Evolutionary conservation across 64 coral and sea anemone species (phyloP).

Genomic region (Dendronephthya gigantea): DNA sequence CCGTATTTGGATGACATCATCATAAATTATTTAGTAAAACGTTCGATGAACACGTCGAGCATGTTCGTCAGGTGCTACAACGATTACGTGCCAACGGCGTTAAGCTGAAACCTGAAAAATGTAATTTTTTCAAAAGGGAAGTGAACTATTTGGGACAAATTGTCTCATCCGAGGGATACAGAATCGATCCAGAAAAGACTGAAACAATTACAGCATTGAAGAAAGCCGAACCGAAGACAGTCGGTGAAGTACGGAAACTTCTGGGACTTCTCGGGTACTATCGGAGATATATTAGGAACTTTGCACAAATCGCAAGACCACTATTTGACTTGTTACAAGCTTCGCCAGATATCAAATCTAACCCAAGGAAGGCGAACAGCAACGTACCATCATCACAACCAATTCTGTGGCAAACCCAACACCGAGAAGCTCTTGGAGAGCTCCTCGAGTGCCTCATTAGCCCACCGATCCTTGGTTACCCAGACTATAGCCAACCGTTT

Average conservation of each 20-base stretch:
- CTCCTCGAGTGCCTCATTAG: background rate
- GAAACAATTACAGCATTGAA: background rate
- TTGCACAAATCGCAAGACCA: background rate
- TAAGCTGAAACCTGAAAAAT: background rate
- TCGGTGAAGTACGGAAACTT: background rate
- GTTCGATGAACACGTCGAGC: background rate
- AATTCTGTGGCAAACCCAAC: background rate
- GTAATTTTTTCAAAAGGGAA: background rate
- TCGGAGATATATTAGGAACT: background rate
- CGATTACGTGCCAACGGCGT: background rate
- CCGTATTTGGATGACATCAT: background rate
- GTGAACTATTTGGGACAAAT: conserved; percentile 14
- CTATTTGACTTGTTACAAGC: conserved; percentile 9
- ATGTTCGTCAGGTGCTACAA: background rate
- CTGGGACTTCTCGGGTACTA: conserved; percentile 4
- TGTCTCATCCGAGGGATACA: background rate
- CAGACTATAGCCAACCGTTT: background rate
- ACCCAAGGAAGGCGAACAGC: background rate
- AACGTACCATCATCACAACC: conserved; percentile 6
- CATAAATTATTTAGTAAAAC: background rate
- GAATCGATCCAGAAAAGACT: background rate
- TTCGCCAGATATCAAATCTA: background rate
- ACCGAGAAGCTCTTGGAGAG: background rate
- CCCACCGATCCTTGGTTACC: background rate
- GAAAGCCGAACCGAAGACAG: background rate